Evolutionary conservation across 2,797 vertebrate genomes (phyloP).

Genomic region (Ctenopoma multispine): DNA sequence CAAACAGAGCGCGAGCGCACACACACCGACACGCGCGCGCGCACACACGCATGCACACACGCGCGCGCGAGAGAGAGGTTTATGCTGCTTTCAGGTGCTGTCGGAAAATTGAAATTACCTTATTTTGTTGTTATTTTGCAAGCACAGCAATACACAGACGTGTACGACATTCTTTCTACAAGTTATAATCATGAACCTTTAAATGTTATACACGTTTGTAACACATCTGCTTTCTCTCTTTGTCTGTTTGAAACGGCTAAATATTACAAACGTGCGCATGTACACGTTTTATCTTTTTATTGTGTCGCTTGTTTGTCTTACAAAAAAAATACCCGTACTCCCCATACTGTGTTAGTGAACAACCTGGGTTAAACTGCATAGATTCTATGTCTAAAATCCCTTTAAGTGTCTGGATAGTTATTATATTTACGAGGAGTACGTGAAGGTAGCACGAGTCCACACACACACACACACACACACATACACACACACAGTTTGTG

Average conservation of each 20-base stretch:
- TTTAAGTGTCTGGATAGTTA: fast-evolving
- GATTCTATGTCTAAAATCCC: neutral
- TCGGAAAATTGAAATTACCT: constrained; percentile 7
- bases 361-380: fast-evolving
- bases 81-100: constrained; percentile 53
- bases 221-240: too few relatives aligned
- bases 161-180: neutral
- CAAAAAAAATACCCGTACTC: too few relatives aligned
- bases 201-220: too few relatives aligned
- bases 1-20: constrained; percentile 70
- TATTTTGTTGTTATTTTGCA: neutral
- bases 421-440: constrained; percentile 25
- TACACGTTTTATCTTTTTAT: neutral
- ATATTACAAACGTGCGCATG: too few relatives aligned
- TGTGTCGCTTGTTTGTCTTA: neutral
- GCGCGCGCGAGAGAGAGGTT: constrained; percentile 36
- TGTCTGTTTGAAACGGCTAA: too few relatives aligned
- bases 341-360: fast-evolving
- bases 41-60: constrained; percentile 13
- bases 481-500: constrained; percentile 15
- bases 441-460: constrained; percentile 53
- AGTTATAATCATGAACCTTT: too few relatives aligned
- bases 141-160: neutral
- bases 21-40: constrained; percentile 29
- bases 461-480: constrained; percentile 20